Conservation (phyloP, 2,797 vertebrate species). For the Nyctibius grandis region DNA sequence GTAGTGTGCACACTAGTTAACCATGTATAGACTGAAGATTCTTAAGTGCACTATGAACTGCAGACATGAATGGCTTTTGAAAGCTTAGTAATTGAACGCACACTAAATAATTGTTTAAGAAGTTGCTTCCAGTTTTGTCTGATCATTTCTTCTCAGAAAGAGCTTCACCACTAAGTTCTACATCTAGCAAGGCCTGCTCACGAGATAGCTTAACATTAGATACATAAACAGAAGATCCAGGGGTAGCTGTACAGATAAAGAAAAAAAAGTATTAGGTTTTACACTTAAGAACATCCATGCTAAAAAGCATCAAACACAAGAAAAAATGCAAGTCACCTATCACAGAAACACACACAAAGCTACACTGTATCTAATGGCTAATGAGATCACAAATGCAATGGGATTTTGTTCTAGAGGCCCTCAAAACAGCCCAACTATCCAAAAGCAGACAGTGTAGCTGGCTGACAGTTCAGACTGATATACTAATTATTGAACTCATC, state of each 20-base stretch:
- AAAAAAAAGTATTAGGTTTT: not conserved
- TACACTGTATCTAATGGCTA: not conserved
- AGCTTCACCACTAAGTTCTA: conserved; percentile 16
- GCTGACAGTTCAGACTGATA: not conserved
- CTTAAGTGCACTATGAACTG: not conserved
- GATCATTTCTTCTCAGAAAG: conserved; percentile 55
- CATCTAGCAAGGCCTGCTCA: conserved; percentile 13
- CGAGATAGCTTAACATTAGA: conserved; percentile 23
- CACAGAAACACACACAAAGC: not conserved
- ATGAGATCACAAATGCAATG: not conserved
- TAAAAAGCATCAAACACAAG: not conserved
- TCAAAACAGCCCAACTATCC: not conserved
- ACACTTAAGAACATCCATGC: not conserved
- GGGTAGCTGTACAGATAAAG: conserved; percentile 50
- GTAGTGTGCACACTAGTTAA: conserved; percentile 15
- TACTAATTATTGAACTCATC: not conserved
- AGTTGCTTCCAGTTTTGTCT: conserved; percentile 37
- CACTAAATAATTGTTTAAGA: not conserved
- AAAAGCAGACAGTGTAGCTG: not conserved
- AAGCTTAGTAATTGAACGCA: not conserved
- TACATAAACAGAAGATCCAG: conserved; percentile 45
- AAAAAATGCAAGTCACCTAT: not conserved
- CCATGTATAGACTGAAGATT: not conserved
- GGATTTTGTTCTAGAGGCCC: not conserved
- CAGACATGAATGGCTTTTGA: conserved; percentile 27